These are phyloP conservation scores for Trichonephila inaurata DNA, from an alignment of 1,140 invertebrate genomes.

Conservation along the genomic window DNA sequence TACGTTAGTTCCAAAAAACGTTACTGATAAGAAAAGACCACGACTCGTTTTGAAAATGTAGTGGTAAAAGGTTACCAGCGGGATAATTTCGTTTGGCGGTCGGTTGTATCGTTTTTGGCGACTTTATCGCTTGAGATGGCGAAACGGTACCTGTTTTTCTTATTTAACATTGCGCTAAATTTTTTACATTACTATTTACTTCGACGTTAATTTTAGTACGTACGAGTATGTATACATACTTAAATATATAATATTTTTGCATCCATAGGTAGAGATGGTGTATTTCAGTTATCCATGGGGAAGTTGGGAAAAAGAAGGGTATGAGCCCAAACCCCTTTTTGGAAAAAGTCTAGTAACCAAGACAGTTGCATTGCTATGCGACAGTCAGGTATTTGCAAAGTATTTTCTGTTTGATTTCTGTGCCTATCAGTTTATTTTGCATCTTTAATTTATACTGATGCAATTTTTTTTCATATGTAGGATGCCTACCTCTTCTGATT, in stretches of 20 bases:
- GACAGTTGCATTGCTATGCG: constrained; percentile 95
- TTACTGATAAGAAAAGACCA: no score
- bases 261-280: constrained; percentile 92
- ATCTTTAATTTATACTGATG: neutral
- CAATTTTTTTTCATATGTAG: constrained; percentile 79
- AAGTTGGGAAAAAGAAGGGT: constrained; percentile 91
- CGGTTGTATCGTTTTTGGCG: no score
- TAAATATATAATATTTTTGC: constrained; percentile 7
- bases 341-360: constrained; percentile 93
- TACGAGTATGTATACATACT: no score
- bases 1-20: no score
- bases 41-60: no score
- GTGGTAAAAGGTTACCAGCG: no score
- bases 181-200: no score
- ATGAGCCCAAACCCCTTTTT: constrained; percentile 89
- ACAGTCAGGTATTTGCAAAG: constrained; percentile 86
- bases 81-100: no score
- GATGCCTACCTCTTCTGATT: constrained; percentile 94
- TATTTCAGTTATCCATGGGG: constrained; percentile 93
- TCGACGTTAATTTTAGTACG: no score
- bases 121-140: no score
- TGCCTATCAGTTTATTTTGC: neutral
- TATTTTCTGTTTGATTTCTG: constrained; percentile 8
- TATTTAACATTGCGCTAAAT: no score
- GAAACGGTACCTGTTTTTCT: no score